Base-by-base conservation (phyloP, 2,888 invertebrate genomes). In the Trissolcus japonicus region DNA sequence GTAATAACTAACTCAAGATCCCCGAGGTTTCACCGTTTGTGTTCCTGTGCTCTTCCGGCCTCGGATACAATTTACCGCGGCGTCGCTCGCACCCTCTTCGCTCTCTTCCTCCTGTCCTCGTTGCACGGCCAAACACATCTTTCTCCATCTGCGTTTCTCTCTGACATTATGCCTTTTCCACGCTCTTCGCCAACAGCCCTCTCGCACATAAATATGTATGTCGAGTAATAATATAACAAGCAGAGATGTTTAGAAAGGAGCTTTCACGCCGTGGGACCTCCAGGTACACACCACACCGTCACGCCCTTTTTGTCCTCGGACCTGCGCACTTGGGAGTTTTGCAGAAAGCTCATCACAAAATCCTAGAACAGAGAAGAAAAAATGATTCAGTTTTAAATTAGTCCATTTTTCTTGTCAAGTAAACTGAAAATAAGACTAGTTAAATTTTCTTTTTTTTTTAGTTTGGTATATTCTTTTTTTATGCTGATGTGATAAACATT, bases 1-100 rank as follows among this genome's bases (percentile, higher is more conserved):
- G 87, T 87, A 88, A 87, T 88, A 87, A 87, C 87, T 88, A 88
- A 88, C 87, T 88, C 87, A 87, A 80, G 61, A 73, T 60, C 62
- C 51, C 43, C 53, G 53, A 63, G 51, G 73, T 66, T 74, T 65
- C 67, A 43, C 76, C 75, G 55, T 55, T 61, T 77, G 62, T 72
- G 48, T 72, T 51, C 62, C 62, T 69, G 53, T 59, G 29, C 48
- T 61, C 73, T 76, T 65, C 76, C 69, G 66, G 62, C 54, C 69
- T 61, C 75, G 21, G 63, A 63, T 25, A 72, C 76, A 61, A 77
- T 78, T 79, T 74, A 80, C 79, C 79, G 53, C 41, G 57, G 29
- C 57, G 57, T 29, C 59, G 29, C 41, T 55, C 35, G 56, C 62
- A 56, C 56, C 69, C 61, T 69, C 61, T 61, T 69, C 21, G 14